Conservation (phyloP, 2,113 vertebrate genomes). For the Datnioides undecimradiatus region DNA sequence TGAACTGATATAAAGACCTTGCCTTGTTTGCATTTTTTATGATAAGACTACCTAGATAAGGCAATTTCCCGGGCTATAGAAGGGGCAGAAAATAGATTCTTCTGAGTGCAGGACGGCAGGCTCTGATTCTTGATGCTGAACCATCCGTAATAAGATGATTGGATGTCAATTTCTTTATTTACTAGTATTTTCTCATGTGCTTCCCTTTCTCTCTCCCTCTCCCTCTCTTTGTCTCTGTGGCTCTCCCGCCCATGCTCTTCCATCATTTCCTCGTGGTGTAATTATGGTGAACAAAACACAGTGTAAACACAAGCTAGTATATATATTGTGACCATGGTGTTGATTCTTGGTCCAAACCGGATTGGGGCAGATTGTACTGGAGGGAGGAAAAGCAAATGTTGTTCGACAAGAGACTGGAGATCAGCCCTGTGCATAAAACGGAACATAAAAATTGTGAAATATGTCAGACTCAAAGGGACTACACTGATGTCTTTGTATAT, state of each 20-base stretch:
- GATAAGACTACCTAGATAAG: background rate
- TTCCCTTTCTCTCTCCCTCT: conserved; percentile 2
- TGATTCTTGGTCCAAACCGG: conserved; percentile 67
- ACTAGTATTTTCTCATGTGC: background rate
- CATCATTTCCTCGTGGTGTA: conserved; percentile 54
- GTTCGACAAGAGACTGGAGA: conserved; percentile 8
- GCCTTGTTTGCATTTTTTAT: background rate
- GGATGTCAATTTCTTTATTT: background rate
- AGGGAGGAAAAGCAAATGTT: conserved; percentile 15
- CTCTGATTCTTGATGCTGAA: background rate
- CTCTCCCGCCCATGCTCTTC: background rate
- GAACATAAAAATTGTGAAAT: conserved; percentile 33
- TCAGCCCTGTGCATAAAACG: conserved; percentile 15
- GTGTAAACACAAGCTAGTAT: conserved; percentile 66
- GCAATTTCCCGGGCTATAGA: background rate
- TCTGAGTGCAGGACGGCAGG: background rate
- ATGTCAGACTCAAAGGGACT: background rate
- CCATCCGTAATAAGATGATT: background rate
- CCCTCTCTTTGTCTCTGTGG: background rate
- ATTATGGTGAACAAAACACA: conserved; percentile 74
- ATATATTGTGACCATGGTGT: conserved; percentile 60
- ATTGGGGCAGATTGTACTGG: conserved; percentile 32
- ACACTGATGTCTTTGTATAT: conserved; percentile 12
- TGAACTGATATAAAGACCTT: background rate
- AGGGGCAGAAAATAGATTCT: background rate